These are phyloP conservation scores for Gallinago stenura DNA, from an alignment of 2,797 vertebrate species.

Conservation along the genomic window DNA sequence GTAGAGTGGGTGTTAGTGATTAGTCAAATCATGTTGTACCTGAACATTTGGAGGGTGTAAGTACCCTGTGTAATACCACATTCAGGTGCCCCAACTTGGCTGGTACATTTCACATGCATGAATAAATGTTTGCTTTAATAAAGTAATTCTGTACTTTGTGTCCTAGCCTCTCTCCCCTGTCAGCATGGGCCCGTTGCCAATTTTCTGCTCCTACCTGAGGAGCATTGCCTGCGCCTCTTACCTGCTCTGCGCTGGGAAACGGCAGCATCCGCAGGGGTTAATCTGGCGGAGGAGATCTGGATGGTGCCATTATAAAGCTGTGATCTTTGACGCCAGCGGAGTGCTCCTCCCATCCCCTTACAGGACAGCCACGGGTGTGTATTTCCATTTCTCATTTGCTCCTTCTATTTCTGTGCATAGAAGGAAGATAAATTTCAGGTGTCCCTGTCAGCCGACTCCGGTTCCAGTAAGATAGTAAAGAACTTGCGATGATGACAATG, in stretches of 20 bases:
- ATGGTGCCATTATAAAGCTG: constrained; percentile 68
- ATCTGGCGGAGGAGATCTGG: background rate
- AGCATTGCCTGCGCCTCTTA: background rate
- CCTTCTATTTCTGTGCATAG: background rate
- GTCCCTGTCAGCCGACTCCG: background rate
- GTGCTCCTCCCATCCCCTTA: constrained; percentile 81
- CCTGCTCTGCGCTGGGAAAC: background rate
- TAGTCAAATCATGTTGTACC: background rate
- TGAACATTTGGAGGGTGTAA: rapidly evolving
- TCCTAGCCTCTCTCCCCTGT: rapidly evolving
- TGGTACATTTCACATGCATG: background rate
- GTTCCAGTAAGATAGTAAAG: background rate
- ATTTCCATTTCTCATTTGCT: background rate
- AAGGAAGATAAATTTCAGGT: background rate
- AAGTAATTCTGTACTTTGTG: rapidly evolving
- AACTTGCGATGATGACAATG: rapidly evolving
- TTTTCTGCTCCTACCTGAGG: background rate
- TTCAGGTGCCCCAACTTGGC: rapidly evolving
- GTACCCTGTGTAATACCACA: background rate
- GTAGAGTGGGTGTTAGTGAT: rapidly evolving
- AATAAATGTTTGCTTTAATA: background rate
- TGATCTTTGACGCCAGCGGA: constrained; percentile 83
- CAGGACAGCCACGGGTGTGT: constrained; percentile 75
- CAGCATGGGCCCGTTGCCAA: background rate
- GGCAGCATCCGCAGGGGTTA: background rate